Base-by-base conservation (phyloP, 2,888 invertebrate genomes). In the Congeria kusceri region DNA sequence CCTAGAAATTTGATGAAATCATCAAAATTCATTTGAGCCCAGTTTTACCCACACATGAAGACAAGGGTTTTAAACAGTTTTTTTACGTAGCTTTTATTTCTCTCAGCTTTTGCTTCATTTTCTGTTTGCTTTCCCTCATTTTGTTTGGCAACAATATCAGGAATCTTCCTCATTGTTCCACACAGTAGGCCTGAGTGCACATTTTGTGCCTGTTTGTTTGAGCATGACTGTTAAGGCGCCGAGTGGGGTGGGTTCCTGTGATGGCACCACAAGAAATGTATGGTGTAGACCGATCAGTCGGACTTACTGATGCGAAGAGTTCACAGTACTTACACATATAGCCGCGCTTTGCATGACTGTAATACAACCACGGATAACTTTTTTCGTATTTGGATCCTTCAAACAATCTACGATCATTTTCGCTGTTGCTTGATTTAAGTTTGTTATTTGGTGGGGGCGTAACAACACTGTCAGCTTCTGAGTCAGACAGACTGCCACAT, bases 291-390 rank as follows among this genome's bases (percentile, higher is more conserved):
- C 15, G 3, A 49, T 49, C 49, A 20, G 49, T 9, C 15, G 49
- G 32, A 9, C 32, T 32, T 4, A 32, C 9, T 32, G 9, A 32
- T 32, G 32, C 32, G 15, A 49, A 49, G 4, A 49, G 15, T 49
- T 49, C 58, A 23, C 58, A 58, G 18, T 58, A 58, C 28, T 58
- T 58, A 23, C 53, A 53, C 3, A 53, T 53, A 13, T 53, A 20
- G 15, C 53, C 53, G 13, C 23, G n/a, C 23, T 53, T 53, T 4
- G 23, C n/a, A 5, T 13, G 15, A 23, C 13, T 53, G 53, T 53
- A 53, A 13, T 53, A 53, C n/a, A 53, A 3, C 53, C 53, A 53
- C 9, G 32, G 32, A 32, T 7, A 32, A 9, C 5, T 9, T 9
- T 32, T 32, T 32, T 32, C 32, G 9, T 32, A 32, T 32, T 32